Evolutionary conservation across 2,113 vertebrate genomes (phyloP).

Genomic region (Lasiurus cinereus): DNA sequence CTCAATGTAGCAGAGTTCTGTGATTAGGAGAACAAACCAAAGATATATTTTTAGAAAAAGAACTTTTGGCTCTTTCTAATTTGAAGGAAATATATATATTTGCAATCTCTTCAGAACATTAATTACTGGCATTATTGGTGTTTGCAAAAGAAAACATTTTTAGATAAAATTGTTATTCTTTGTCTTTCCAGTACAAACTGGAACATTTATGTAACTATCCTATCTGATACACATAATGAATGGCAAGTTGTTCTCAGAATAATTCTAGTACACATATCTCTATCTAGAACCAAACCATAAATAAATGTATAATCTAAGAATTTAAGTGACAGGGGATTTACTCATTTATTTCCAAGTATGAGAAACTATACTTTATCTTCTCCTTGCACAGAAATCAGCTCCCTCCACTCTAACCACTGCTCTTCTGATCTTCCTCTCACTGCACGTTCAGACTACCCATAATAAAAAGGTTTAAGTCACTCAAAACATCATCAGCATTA

Average conservation of each 20-base stretch:
- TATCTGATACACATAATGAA: neutral
- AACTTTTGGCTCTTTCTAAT: neutral
- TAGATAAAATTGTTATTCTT: conserved; percentile 12
- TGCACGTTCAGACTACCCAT: neutral
- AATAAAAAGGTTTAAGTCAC: neutral
- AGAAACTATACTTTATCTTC: neutral
- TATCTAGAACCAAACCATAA: neutral
- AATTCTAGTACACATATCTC: neutral
- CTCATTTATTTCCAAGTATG: conserved; percentile 16
- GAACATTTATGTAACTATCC: neutral
- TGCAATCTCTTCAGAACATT: neutral
- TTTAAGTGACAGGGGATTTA: neutral
- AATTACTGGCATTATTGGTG: neutral
- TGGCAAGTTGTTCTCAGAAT: neutral
- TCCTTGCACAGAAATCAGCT: neutral
- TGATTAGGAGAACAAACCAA: neutral
- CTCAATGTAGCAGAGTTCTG: neutral
- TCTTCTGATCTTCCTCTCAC: neutral
- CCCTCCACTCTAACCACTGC: neutral
- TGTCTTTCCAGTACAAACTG: conserved; percentile 8
- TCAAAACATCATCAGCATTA: neutral
- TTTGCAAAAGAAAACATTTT: conserved; percentile 23
- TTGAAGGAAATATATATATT: neutral
- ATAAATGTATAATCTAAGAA: neutral
- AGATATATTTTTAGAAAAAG: neutral